Evolutionary conservation across 2,113 vertebrate genomes (phyloP).

Genomic region (Gymnarchus niloticus): DNA sequence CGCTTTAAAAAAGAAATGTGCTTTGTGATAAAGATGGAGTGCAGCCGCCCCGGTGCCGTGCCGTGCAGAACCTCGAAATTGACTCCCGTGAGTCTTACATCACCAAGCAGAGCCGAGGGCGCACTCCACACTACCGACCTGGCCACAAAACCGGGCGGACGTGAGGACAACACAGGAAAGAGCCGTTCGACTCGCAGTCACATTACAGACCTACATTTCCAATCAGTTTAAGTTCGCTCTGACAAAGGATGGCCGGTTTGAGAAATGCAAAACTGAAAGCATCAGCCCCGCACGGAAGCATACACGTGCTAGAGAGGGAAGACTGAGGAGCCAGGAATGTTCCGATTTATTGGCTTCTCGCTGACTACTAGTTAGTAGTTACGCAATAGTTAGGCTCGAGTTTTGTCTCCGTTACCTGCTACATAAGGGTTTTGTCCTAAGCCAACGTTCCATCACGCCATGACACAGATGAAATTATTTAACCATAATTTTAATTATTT

Average conservation of each 20-base stretch:
- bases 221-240: background rate
- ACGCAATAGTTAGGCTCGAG: conserved; percentile 11
- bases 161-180: background rate
- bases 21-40: no score
- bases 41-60: no score
- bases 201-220: background rate
- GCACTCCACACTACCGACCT: background rate
- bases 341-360: background rate
- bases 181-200: background rate
- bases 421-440: background rate
- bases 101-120: background rate
- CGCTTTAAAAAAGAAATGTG: no score
- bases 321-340: background rate
- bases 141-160: background rate
- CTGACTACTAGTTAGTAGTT: background rate
- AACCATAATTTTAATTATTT: background rate
- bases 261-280: background rate
- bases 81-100: background rate
- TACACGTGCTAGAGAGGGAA: background rate
- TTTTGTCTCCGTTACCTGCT: background rate
- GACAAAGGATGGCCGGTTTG: background rate
- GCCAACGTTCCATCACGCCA: background rate
- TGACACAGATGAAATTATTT: background rate
- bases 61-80: no score
- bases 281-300: background rate